These are phyloP conservation scores for Onychomys torridus DNA, from an alignment of 2,797 vertebrate species.

Conservation along the genomic window DNA sequence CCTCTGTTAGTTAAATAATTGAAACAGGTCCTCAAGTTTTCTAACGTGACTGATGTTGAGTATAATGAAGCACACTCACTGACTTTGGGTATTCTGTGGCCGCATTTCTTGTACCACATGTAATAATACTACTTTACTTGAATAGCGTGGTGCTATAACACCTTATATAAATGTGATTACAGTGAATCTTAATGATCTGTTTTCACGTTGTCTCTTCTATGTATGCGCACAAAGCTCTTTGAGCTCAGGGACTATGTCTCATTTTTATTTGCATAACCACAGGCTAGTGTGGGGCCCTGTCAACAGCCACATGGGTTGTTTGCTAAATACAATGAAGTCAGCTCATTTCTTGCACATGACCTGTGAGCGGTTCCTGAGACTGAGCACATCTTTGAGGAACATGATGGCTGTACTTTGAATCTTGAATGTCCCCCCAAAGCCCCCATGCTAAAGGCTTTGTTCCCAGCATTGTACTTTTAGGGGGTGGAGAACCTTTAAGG, in stretches of 20 bases:
- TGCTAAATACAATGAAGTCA: slow-evolving; percentile 45
- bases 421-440: background rate
- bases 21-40: slow-evolving; percentile 15
- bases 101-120: background rate
- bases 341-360: background rate
- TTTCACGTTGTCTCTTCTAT: slow-evolving; percentile 13
- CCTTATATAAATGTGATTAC: slow-evolving; percentile 30
- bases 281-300: background rate
- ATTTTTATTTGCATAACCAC: slow-evolving; percentile 24
- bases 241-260: background rate
- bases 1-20: slow-evolving; percentile 8
- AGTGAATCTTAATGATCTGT: slow-evolving; percentile 43
- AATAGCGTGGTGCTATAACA: slow-evolving; percentile 12
- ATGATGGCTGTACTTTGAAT: background rate
- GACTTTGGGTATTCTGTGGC: background rate
- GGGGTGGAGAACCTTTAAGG: background rate
- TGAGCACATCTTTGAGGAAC: slow-evolving; percentile 29
- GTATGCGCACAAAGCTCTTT: background rate
- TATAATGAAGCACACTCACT: background rate
- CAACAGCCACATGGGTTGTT: background rate
- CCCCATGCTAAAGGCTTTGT: background rate
- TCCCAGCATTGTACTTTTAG: background rate
- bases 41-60: background rate
- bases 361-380: background rate
- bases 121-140: slow-evolving; percentile 8